phyloP scores from a whole-genome alignment of 2,113 vertebrate species.

The Myotis lucifugus region DNA sequence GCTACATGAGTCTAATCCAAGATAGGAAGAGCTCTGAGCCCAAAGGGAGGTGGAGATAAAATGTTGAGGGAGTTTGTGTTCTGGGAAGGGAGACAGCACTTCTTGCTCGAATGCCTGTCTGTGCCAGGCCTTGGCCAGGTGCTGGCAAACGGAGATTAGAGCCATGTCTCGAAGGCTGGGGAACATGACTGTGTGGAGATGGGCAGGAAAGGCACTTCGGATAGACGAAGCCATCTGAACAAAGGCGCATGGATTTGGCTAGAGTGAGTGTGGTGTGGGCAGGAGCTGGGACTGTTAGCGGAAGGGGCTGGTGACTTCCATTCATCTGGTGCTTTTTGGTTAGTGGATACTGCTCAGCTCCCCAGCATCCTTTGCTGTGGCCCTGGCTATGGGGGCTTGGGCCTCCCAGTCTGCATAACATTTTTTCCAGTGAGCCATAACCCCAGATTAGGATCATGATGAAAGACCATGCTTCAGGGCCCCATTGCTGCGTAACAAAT shows the following conservation, averaged over 20 bases:
- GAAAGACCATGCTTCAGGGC: neutral
- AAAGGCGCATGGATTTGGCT: neutral
- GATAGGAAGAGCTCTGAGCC: slow-evolving; percentile 63
- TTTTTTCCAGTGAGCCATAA: neutral
- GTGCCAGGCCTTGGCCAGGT: slow-evolving; percentile 32
- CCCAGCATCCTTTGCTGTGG: neutral
- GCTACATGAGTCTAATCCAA: slow-evolving; percentile 66
- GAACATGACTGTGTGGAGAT: neutral
- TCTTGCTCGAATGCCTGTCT: neutral
- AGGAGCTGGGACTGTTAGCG: neutral
- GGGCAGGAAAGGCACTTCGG: neutral
- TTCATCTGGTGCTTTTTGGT: neutral
- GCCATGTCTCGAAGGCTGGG: neutral
- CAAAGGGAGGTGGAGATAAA: slow-evolving; percentile 64
- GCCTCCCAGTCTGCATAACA: neutral
- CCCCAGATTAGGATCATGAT: neutral
- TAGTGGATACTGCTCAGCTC: neutral
- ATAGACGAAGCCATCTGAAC: neutral
- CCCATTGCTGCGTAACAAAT: neutral
- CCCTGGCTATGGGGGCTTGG: neutral
- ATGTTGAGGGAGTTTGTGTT: neutral
- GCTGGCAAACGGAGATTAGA: slow-evolving; percentile 59
- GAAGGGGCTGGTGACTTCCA: neutral
- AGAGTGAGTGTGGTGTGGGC: neutral
- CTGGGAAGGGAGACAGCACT: slow-evolving; percentile 44